Percentiles rank a stretch among this genome's conserved stretches.
Conservation (phyloP, 2,888 invertebrate genomes). For the Trachelus troglodyta region DNA sequence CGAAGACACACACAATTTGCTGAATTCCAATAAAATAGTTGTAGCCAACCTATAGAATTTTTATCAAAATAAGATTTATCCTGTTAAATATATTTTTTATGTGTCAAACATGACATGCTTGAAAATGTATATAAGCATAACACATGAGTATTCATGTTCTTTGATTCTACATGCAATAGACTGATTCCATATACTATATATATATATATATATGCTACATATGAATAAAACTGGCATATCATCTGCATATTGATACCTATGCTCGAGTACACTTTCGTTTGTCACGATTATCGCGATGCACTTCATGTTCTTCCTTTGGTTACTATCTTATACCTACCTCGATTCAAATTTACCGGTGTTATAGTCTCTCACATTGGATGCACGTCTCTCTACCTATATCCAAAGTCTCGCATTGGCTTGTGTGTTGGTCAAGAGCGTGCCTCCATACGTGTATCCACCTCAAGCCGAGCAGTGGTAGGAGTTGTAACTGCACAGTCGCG, state of each 20-base stretch:
- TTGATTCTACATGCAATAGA: not conserved
- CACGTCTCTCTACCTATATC: not conserved
- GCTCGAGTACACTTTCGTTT: not conserved
- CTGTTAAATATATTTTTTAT: too few species aligned
- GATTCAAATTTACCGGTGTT: not conserved
- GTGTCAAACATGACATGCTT: not conserved
- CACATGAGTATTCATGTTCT: not conserved
- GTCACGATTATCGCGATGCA: not conserved
- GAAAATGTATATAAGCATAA: not conserved
- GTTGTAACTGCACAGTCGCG: slow-evolving; percentile 54
- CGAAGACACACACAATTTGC: not conserved
- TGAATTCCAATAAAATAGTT: not conserved
- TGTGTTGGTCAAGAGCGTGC: not conserved
- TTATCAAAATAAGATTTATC: not conserved
- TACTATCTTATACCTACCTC: not conserved
- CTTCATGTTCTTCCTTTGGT: not conserved
- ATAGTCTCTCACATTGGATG: not conserved
- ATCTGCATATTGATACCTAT: not conserved
- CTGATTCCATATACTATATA: not conserved
- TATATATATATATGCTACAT: too few species aligned
- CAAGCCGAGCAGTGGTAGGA: slow-evolving; percentile 28
- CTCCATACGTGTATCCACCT: slow-evolving; percentile 33
- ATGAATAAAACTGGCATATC: not conserved
- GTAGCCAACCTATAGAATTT: not conserved
- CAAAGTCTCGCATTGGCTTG: not conserved